Conservation (phyloP, 2,797 vertebrate genomes). For the Labeo calbasu region DNA sequence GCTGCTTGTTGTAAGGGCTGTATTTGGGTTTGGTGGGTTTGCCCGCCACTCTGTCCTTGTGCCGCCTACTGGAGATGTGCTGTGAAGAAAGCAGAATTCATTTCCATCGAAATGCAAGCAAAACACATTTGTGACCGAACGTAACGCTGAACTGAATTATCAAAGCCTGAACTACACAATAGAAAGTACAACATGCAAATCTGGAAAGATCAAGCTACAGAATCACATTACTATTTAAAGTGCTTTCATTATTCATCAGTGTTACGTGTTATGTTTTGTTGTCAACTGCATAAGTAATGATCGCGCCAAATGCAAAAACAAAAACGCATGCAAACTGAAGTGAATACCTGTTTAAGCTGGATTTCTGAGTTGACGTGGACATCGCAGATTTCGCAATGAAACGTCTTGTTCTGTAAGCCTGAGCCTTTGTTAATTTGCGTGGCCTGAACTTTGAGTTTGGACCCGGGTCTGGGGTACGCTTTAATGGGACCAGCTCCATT, state of each 20-base stretch:
- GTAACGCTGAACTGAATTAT: not conserved
- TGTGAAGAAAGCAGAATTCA: constrained; percentile 66
- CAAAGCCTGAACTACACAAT: not conserved
- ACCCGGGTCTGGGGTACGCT: constrained; percentile 91
- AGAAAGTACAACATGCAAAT: not conserved
- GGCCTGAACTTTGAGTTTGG: constrained; percentile 86
- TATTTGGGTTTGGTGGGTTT: constrained; percentile 97
- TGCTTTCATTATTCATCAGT: constrained; percentile 1
- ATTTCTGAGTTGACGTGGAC: constrained; percentile 98
- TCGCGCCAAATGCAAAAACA: not conserved
- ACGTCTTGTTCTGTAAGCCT: constrained; percentile 95
- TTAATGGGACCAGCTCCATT: constrained; percentile 95
- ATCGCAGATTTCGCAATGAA: constrained; percentile 98
- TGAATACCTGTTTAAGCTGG: constrained; percentile 93
- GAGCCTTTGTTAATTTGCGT: constrained; percentile 84
- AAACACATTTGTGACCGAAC: not conserved
- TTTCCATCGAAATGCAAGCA: not conserved
- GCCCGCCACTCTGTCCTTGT: constrained; percentile 96
- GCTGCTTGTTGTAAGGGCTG: constrained; percentile 96
- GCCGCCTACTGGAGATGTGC: constrained; percentile 98
- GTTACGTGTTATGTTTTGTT: not conserved
- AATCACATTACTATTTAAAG: constrained; percentile 18
- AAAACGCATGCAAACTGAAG: not conserved
- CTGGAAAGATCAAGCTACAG: not conserved
- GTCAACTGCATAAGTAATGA: constrained; percentile 13